phyloP scores from a whole-genome alignment of 2,888 invertebrate species.

The Maniola hyperantus region DNA sequence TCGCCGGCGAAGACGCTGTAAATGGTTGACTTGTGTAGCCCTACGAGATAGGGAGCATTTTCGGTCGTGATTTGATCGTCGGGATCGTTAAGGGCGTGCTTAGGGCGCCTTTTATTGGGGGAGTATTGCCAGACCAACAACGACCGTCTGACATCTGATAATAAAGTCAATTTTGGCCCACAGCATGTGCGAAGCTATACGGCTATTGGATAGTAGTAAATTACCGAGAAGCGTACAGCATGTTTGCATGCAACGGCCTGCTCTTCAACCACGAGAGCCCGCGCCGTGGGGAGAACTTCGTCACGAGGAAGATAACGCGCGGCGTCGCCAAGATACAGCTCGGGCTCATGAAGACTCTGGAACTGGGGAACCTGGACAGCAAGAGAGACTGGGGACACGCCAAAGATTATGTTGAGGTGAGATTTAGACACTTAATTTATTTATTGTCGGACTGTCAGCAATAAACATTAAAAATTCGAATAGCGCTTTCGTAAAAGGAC shows the following conservation, averaged over 20 bases:
- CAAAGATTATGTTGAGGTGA: slow-evolving; percentile 96
- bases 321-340: slow-evolving; percentile 98
- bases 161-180: background rate
- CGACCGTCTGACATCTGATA: too few species aligned
- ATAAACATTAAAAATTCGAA: too few species aligned
- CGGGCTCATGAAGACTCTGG: slow-evolving; percentile 91
- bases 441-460: too few species aligned
- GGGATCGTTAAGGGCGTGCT: too few species aligned
- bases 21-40: too few species aligned
- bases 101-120: too few species aligned
- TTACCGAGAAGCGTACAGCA: slow-evolving; percentile 96
- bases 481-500: too few species aligned
- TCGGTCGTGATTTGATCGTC: too few species aligned
- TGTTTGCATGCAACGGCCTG: slow-evolving; percentile 98
- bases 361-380: slow-evolving; percentile 97
- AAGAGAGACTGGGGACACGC: slow-evolving; percentile 99
- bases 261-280: slow-evolving; percentile 99
- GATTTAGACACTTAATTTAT: slow-evolving; percentile 25
- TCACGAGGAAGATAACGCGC: slow-evolving; percentile 98
- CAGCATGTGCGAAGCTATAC: slow-evolving; percentile 97
- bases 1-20: too few species aligned
- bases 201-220: slow-evolving; percentile 98
- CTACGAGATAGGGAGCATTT: too few species aligned
- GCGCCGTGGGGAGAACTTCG: slow-evolving; percentile 97
- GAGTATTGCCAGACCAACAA: too few species aligned